Percentiles rank a stretch among this genome's conserved stretches.
Evolutionary conservation across 2,888 invertebrate species (phyloP).

Genomic region (Nephrocerus scutellatus): DNA sequence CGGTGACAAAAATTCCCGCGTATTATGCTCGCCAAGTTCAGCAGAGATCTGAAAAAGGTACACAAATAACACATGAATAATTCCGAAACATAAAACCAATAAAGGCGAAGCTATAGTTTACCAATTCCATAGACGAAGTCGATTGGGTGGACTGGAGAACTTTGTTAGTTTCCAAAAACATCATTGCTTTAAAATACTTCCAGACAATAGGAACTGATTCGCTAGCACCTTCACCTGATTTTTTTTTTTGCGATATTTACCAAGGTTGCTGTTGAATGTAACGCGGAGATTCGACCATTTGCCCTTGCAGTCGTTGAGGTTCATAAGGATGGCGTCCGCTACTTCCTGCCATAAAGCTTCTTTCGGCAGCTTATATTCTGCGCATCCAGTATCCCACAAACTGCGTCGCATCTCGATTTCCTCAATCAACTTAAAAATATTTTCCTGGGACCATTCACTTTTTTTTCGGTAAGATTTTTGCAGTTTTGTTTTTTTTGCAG

Average conservation of each 20-base stretch:
- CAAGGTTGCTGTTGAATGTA: constrained; percentile 15
- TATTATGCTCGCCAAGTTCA: constrained; percentile 4
- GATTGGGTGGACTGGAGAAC: constrained; percentile 6
- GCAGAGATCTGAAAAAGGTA: constrained; percentile 8
- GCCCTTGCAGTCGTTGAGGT: constrained; percentile 17
- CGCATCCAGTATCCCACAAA: constrained; percentile 18
- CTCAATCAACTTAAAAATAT: constrained; percentile 12
- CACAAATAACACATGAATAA: constrained; percentile 2
- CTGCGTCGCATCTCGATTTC: constrained; percentile 10
- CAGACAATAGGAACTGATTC: constrained; percentile 12
- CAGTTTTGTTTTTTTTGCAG: too few relatives aligned
- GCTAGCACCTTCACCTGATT: constrained; percentile 8
- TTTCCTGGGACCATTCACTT: constrained; percentile 12
- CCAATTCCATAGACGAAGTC: constrained; percentile 10
- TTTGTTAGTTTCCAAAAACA: constrained; percentile 12
- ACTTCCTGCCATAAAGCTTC: constrained; percentile 17
- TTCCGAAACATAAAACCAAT: constrained; percentile 4
- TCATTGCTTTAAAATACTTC: constrained; percentile 16
- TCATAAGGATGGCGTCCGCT: constrained; percentile 8
- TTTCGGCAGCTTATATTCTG: constrained; percentile 16
- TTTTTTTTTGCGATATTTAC: constrained; percentile 10
- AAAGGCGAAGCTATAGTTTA: constrained; percentile 6
- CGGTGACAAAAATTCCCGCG: constrained; percentile 6
- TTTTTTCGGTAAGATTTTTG: too few relatives aligned
- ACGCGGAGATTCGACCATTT: constrained; percentile 18